phyloP scores from a whole-genome alignment of 2,113 vertebrate species.

The Sterrhoptilus dennistouni region DNA sequence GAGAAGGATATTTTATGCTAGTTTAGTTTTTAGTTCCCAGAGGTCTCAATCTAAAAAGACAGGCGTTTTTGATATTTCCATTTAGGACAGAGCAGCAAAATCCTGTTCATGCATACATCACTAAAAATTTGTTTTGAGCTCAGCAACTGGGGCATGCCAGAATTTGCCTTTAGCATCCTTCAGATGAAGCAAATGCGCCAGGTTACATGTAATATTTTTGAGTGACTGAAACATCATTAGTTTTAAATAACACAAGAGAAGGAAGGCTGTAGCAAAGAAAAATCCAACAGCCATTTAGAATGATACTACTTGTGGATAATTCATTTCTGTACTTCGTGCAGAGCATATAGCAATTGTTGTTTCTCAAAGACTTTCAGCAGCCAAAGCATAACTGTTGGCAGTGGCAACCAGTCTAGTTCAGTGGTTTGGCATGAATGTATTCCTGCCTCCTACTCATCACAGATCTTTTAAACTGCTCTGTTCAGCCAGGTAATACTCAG shows the following conservation, averaged over 20 bases:
- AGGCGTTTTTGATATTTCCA: not conserved
- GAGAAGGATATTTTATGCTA: not conserved
- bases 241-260: not conserved
- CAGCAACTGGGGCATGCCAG: not conserved
- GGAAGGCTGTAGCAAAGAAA: not conserved
- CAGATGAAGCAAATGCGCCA: not conserved
- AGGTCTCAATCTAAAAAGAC: not conserved
- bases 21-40: not conserved
- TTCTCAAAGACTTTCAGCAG: not conserved
- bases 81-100: not conserved
- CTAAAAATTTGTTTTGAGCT: not conserved
- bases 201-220: not conserved
- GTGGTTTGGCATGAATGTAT: not conserved
- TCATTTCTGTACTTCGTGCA: not conserved
- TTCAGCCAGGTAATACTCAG: not conserved
- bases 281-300: not conserved
- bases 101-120: accelerated
- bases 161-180: not conserved
- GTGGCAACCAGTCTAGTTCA: not conserved
- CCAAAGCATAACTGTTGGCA: not conserved
- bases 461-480: not conserved
- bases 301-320: not conserved
- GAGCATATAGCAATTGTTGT: not conserved
- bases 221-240: not conserved
- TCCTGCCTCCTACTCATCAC: not conserved